Evolutionary conservation across 35 echinoderm and acorn worm genomes (phyloP).

Genomic region (Apostichopus californicus): DNA sequence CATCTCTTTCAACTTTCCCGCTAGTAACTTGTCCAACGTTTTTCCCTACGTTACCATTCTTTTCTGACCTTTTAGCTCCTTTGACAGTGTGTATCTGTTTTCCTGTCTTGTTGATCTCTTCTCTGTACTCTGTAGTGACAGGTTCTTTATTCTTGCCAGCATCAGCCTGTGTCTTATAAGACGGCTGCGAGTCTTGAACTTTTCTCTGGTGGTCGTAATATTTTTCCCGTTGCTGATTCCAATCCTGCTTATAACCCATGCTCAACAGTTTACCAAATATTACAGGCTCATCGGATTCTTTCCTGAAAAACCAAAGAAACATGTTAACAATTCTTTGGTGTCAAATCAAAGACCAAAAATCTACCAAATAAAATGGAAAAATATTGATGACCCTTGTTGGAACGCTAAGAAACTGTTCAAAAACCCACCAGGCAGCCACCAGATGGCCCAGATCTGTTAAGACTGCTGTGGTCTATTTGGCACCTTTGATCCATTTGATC

Average conservation of each 20-base stretch:
- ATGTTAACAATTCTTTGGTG: no score
- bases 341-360: no score
- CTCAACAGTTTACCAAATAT: conserved; percentile 78
- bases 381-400: no score
- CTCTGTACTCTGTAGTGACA: conserved; percentile 84
- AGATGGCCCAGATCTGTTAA: no score
- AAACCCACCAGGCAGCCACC: no score
- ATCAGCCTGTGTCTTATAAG: conserved; percentile 19
- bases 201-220: conserved; percentile 63
- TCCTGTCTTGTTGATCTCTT: conserved; percentile 72
- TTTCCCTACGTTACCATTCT: conserved; percentile 8
- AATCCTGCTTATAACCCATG: conserved; percentile 89
- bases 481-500: no score
- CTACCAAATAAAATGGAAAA: no score
- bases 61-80: conserved; percentile 24
- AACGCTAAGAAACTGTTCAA: no score
- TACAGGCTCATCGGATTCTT: conserved; percentile 36
- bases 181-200: conserved; percentile 23
- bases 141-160: conserved; percentile 38
- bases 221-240: conserved; percentile 78
- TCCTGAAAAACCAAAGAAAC: background rate
- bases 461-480: no score
- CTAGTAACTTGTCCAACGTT: background rate
- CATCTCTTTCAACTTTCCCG: background rate
- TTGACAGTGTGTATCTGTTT: conserved; percentile 19